phyloP scores from a whole-genome alignment of 1,140 invertebrate genomes.

The Leptinotarsa defecta region DNA sequence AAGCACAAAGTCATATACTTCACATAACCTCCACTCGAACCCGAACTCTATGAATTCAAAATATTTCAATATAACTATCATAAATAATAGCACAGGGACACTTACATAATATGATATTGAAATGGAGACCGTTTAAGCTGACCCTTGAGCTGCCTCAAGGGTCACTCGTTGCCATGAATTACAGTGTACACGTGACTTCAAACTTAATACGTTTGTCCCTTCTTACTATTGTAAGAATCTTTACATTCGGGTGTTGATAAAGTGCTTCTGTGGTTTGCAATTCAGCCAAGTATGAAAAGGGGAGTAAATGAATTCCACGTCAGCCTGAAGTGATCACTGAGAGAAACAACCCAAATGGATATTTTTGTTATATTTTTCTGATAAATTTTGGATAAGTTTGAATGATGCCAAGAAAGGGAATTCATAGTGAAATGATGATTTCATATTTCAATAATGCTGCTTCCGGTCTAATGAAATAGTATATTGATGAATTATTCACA shows the following conservation, averaged over 20 bases:
- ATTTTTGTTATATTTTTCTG: no score
- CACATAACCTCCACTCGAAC: neutral
- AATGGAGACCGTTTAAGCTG: constrained; percentile 20
- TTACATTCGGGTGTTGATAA: constrained; percentile 5
- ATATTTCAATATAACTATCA: constrained; percentile 4
- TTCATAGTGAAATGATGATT: no score
- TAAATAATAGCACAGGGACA: constrained; percentile 8
- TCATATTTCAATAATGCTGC: no score
- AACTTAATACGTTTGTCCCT: constrained; percentile 20
- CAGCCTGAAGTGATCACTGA: no score
- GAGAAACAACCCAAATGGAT: no score
- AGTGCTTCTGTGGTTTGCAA: constrained; percentile 5
- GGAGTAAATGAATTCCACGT: neutral
- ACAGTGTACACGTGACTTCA: constrained; percentile 14
- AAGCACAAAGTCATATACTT: neutral
- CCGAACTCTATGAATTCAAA: constrained; percentile 1
- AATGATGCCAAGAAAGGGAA: no score
- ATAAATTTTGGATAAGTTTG: no score
- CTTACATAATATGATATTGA: constrained; percentile 24
- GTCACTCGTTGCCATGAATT: constrained; percentile 13
- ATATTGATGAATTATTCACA: no score
- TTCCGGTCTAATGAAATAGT: no score
- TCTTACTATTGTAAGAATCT: constrained; percentile 18
- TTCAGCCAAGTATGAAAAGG: neutral
- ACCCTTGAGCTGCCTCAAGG: constrained; percentile 15